Evolutionary conservation across 1,140 invertebrate species (phyloP), one percentile per base, ranked within the genome.

Genomic region (Penaeus japonicus): DNA sequence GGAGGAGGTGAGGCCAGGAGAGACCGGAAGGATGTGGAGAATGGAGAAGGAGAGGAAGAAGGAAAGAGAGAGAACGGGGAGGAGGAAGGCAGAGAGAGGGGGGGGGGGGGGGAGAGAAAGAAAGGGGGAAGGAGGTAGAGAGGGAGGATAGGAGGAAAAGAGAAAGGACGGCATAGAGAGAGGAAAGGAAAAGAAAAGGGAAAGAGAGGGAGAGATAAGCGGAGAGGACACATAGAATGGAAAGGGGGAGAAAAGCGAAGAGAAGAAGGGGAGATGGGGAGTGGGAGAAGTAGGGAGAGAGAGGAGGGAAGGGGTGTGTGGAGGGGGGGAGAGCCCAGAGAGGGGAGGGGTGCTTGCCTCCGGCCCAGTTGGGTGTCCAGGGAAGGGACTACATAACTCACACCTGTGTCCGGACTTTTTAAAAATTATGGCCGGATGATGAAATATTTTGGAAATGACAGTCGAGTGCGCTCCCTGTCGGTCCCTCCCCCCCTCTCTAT

Each of bases 311-410:
- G 24, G 65, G 17, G 20, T 5, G 17, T 27, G 65, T 1, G 73
- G 73, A 30, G 1, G 2, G 39, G 35, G 77, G 35, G 47, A n/a
- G 27, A 20, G 20, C 10, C n/a, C 22, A 32, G 20, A 73, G 17
- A 32, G 77, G 73, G 12, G 73, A 24, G 3, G 32, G 75, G 75
- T 39, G 39, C 39, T 39, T 2, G 39, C 39, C 39, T 39, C 22
- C 18, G 10, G 15, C 65, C 47, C 39, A 53, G 77, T 15, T 20
- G 32, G 77, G 24, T 39, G 15, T 32, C 65, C 20, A 39, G 77
- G 77, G 77, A 78, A 78, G 39, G 39, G 54, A n/a, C 39, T 32
- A 78, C 77, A 78, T 78, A 78, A 78, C 77, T 78, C 77, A 78
- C 77, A 78, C 77, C 77, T 53, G 77, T 7, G 22, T 53, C 35